These are phyloP conservation scores for Augochlorella aurata DNA, from an alignment of 2,888 invertebrate genomes.

Conservation along the genomic window DNA sequence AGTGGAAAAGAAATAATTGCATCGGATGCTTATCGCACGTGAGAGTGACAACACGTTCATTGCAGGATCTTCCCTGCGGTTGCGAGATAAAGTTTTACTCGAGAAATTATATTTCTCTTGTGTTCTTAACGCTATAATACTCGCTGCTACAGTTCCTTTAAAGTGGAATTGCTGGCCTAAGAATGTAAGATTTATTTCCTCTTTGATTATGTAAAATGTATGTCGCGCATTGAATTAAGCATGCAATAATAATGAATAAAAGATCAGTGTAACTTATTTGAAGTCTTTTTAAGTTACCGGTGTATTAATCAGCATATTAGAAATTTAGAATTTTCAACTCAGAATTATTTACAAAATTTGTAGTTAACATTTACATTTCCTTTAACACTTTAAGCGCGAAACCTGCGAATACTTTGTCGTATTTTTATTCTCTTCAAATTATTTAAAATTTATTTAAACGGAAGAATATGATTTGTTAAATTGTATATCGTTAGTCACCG, in stretches of 20 bases:
- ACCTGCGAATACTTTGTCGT: too few species aligned
- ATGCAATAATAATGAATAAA: neutral
- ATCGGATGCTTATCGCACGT: slow-evolving; percentile 10
- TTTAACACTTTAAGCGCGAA: too few species aligned
- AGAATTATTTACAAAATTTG: too few species aligned
- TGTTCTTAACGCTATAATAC: neutral
- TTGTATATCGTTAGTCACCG: too few species aligned
- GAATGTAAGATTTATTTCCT: neutral
- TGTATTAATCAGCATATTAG: too few species aligned
- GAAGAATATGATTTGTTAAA: too few species aligned
- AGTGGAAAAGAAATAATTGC: slow-evolving; percentile 13
- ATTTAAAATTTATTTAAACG: too few species aligned
- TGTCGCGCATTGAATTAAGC: neutral
- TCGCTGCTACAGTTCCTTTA: neutral
- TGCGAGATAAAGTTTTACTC: slow-evolving; percentile 24
- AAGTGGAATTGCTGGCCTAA: neutral
- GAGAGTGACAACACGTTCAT: slow-evolving; percentile 25
- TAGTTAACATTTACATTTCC: too few species aligned
- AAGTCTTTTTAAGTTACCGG: neutral
- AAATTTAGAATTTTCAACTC: too few species aligned
- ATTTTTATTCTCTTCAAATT: too few species aligned
- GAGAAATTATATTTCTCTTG: neutral
- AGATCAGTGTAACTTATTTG: neutral
- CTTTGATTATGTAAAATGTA: neutral
- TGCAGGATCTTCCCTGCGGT: slow-evolving; percentile 19